These are phyloP conservation scores for Chelonia mydas DNA, from an alignment of 2,797 vertebrate species.

Conservation along the genomic window DNA sequence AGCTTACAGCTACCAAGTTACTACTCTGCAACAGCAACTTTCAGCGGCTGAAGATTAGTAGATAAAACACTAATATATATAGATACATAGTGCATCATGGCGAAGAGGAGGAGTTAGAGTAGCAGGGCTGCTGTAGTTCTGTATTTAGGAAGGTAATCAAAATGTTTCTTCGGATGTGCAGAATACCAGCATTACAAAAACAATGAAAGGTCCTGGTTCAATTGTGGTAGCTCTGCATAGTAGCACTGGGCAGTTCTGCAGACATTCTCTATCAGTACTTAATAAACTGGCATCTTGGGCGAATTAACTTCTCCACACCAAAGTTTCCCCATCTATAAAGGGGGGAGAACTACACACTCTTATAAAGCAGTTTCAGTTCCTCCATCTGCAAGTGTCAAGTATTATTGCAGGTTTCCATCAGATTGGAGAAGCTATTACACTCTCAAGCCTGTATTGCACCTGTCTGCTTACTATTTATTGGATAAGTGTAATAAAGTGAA, in stretches of 20 bases:
- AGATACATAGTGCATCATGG: background rate
- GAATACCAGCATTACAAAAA: background rate
- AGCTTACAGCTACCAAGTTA: background rate
- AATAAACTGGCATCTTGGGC: no score
- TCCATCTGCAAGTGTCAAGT: no score
- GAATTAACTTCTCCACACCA: no score
- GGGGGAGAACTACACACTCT: no score
- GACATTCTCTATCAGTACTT: no score
- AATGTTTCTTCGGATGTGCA: no score
- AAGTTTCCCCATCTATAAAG: no score
- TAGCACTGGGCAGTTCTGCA: no score
- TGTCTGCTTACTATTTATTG: no score
- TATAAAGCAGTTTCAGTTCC: no score
- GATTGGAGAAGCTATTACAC: background rate
- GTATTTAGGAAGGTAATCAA: no score
- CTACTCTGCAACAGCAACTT: background rate
- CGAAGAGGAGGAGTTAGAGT: background rate
- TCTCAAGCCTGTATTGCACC: background rate
- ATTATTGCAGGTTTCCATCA: no score
- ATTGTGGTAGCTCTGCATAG: rapidly evolving
- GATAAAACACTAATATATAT: background rate
- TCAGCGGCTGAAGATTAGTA: background rate
- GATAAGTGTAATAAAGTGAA: background rate
- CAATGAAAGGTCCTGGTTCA: background rate
- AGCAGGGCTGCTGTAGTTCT: background rate